phyloP scores from a whole-genome alignment of 2,888 invertebrate genomes.

The Ophion slaviceki region DNA sequence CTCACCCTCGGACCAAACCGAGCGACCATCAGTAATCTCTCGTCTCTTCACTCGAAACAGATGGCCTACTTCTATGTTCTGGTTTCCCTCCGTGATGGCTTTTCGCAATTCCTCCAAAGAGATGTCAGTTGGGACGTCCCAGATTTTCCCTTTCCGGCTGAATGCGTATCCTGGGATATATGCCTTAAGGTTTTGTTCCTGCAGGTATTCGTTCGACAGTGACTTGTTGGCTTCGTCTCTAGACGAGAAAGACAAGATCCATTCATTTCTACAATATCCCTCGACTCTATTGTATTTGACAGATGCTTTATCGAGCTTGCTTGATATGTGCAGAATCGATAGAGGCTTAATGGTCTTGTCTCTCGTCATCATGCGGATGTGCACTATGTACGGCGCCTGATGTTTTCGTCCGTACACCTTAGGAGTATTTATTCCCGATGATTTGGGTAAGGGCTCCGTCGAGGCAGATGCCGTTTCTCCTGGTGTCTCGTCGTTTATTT shows the following conservation, averaged over 20 bases:
- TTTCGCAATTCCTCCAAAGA: constrained; percentile 11
- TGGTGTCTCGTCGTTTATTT: too few species aligned
- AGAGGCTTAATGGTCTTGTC: neutral
- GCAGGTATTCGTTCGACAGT: neutral
- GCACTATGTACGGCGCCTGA: constrained; percentile 13
- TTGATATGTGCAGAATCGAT: constrained; percentile 27
- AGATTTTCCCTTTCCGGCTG: constrained; percentile 22
- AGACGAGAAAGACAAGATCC: constrained; percentile 10
- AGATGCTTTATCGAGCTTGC: constrained; percentile 26
- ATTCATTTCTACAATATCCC: constrained; percentile 23
- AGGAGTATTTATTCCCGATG: too few species aligned
- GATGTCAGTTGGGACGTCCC: constrained; percentile 15
- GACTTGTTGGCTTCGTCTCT: constrained; percentile 34
- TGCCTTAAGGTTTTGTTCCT: neutral
- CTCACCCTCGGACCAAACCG: constrained; percentile 1
- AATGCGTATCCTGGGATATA: constrained; percentile 26
- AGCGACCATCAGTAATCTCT: neutral
- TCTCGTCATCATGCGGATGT: neutral
- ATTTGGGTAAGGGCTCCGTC: too few species aligned
- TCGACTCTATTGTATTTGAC: constrained; percentile 27
- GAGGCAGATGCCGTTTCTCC: too few species aligned
- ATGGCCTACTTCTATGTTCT: neutral
- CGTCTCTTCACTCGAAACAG: constrained; percentile 19
- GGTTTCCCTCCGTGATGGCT: constrained; percentile 14
- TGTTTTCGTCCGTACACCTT: too few species aligned